A percentile compares a stretch with the other conserved stretches of the same genome.
Conservation (phyloP, 2,888 invertebrate species). For the Polydrusus tereticollis region DNA sequence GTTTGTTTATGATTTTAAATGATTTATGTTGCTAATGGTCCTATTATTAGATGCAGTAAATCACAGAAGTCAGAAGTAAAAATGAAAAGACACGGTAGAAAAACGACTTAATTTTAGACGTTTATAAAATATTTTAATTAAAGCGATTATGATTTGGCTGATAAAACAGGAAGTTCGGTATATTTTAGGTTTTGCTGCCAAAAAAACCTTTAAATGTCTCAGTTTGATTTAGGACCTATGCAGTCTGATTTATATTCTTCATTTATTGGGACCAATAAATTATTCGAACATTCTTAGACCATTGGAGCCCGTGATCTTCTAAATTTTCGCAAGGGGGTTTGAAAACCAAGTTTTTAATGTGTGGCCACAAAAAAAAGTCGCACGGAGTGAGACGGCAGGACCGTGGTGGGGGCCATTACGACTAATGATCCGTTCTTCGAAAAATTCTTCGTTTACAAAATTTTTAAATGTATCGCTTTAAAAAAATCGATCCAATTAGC, state of each 20-base stretch:
- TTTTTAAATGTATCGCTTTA: too few relatives aligned
- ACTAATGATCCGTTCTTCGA: too few relatives aligned
- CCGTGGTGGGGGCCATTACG: too few relatives aligned
- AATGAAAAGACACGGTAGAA: constrained; percentile 13
- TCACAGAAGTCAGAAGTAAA: constrained; percentile 19
- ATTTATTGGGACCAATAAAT: neutral
- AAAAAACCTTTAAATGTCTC: constrained; percentile 24
- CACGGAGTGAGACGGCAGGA: too few relatives aligned
- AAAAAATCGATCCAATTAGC: too few relatives aligned
- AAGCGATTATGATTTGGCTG: constrained; percentile 32
- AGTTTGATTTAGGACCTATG: constrained; percentile 19
- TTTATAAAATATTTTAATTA: constrained; percentile 25
- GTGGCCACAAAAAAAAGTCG: too few relatives aligned
- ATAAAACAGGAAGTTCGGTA: constrained; percentile 34
- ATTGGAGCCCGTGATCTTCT: too few relatives aligned
- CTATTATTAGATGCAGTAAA: constrained; percentile 29
- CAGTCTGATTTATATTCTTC: constrained; percentile 19
- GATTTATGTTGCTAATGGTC: constrained; percentile 15
- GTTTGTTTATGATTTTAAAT: constrained; percentile 9
- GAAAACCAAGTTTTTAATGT: too few relatives aligned
- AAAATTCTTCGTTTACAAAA: too few relatives aligned
- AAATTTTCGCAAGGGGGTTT: too few relatives aligned
- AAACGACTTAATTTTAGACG: constrained; percentile 35
- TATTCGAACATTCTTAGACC: too few relatives aligned
- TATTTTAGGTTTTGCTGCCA: constrained; percentile 37